Conservation (phyloP, 2,797 vertebrate genomes). For the Sebastes steindachneri region DNA sequence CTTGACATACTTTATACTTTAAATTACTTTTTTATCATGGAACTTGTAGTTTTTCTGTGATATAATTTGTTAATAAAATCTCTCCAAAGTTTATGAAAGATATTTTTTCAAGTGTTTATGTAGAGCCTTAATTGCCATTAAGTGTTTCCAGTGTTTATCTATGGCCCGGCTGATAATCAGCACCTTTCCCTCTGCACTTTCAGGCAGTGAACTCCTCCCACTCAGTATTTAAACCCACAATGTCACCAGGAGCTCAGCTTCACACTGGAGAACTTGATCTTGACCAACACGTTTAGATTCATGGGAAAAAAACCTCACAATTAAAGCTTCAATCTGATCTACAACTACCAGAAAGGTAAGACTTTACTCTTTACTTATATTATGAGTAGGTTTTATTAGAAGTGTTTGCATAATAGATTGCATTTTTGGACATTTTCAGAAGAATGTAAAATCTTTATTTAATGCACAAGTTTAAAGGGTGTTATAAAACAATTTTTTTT, state of each 20-base stretch:
- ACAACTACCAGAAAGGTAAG: slow-evolving; percentile 50
- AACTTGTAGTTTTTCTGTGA: neutral
- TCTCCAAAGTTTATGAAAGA: neutral
- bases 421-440: neutral
- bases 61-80: neutral
- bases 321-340: neutral
- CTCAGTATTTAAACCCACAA: slow-evolving; percentile 80
- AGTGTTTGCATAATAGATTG: neutral
- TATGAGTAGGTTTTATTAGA: neutral
- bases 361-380: neutral
- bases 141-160: neutral
- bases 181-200: slow-evolving; percentile 26
- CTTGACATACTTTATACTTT: neutral
- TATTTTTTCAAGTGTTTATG: neutral
- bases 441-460: neutral
- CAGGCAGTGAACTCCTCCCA: slow-evolving; percentile 71
- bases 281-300: slow-evolving; percentile 64
- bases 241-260: slow-evolving; percentile 58
- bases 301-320: neutral
- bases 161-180: neutral
- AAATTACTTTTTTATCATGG: too few relatives aligned
- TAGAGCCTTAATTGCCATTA: neutral
- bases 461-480: neutral
- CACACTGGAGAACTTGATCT: slow-evolving; percentile 70
- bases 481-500: neutral